phyloP scores from a whole-genome alignment of 35 echinoderm and acorn worm species.

The Eucidaris tribuloides region DNA sequence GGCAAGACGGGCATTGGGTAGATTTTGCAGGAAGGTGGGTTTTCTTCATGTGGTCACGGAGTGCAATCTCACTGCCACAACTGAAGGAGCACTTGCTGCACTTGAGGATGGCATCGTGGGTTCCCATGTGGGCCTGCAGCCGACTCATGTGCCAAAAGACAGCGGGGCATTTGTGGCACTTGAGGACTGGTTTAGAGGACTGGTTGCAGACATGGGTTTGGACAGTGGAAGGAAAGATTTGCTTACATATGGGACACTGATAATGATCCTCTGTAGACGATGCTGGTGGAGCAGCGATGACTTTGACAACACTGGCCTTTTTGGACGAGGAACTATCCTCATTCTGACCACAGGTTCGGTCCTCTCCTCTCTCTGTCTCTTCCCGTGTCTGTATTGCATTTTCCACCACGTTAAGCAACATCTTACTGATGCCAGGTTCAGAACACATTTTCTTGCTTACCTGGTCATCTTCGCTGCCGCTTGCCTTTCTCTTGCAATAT shows the following conservation, averaged over 20 bases:
- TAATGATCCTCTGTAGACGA: neutral
- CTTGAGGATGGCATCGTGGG: conserved; percentile 27
- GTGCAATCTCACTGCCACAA: neutral
- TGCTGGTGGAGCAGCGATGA: neutral
- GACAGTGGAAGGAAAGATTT: neutral
- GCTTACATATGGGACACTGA: conserved; percentile 54
- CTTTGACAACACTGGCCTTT: neutral
- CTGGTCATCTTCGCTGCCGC: neutral
- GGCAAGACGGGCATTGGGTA: conserved; percentile 36
- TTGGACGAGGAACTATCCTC: neutral
- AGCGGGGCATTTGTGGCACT: conserved; percentile 52
- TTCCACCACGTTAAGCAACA: conserved; percentile 42
- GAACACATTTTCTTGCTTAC: neutral
- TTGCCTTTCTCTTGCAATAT: neutral
- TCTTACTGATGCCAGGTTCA: conserved; percentile 34
- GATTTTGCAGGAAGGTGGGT: neutral
- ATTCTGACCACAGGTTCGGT: neutral
- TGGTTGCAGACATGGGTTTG: conserved; percentile 40
- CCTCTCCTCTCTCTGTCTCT: neutral
- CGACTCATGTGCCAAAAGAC: conserved; percentile 25
- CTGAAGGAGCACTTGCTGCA: conserved; percentile 14
- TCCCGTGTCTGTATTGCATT: conserved; percentile 4
- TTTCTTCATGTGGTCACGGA: conserved; percentile 3
- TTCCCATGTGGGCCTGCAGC: conserved; percentile 37
- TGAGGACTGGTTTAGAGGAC: neutral